Percentiles rank a stretch among this genome's conserved stretches.
Conservation (phyloP, 2,113 vertebrate genomes). For the Larimichthys crocea region DNA sequence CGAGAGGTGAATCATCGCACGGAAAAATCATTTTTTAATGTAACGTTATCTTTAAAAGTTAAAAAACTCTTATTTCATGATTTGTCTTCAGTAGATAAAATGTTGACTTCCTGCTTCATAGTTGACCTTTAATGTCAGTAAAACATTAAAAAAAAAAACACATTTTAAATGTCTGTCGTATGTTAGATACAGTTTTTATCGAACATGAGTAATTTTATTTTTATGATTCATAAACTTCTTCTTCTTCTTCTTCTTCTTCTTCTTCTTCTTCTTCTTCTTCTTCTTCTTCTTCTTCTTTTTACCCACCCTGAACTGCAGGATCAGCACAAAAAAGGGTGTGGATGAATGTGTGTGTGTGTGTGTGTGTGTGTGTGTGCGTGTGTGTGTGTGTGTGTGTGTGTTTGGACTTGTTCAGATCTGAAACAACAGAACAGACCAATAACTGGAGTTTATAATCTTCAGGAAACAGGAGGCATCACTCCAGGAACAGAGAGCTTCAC, state of each 20-base stretch:
- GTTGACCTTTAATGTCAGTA: background rate
- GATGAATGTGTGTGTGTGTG: no score
- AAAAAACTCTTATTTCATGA: background rate
- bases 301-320: background rate
- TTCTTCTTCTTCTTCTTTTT: background rate
- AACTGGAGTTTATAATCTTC: no score
- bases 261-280: background rate
- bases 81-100: background rate
- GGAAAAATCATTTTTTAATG: no score
- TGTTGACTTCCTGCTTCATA: background rate
- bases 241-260: background rate
- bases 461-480: no score
- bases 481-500: no score
- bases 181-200: background rate
- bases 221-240: background rate
- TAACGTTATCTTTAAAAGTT: background rate
- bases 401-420: background rate
- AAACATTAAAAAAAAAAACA: background rate
- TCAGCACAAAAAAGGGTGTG: background rate
- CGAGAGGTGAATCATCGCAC: no score
- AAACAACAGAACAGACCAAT: background rate
- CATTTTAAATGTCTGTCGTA: background rate
- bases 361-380: background rate
- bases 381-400: slow-evolving; percentile 3
- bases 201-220: background rate